Evolutionary conservation across 2,888 invertebrate genomes (phyloP), one percentile per base, ranked within the genome.

Genomic region (Meghimatium bilineatum): DNA sequence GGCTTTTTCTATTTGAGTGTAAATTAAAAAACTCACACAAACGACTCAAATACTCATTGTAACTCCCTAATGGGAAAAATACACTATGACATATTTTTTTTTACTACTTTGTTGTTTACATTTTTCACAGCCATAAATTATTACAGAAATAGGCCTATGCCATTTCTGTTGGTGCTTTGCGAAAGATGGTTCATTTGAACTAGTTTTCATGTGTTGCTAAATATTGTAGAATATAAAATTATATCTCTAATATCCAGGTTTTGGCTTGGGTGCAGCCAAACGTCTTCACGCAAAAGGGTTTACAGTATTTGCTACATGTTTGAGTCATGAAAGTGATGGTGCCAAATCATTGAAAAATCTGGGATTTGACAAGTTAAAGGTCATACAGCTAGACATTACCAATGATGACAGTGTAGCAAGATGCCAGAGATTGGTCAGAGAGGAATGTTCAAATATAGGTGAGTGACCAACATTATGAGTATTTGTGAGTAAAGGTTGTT

Each of bases 251-350:
- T 23, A n/a, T 60, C 34, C 49, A 86, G 86, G 86, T 14, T 83
- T 86, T 77, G 86, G 86, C 12, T 66, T 82, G 36, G 79, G 72
- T 0, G 72, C 85, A 20, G 86, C 86, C 60, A 83, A 83, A 44
- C 76, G 74, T 20, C 78, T 86, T 29, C 32, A 74, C 36, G 78
- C 56, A 23, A 63, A 32, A 44, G 85, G 81, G 6, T 85, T 80
- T 32, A 77, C 75, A n/a, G 85, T 86, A 26, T 85, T 86, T 80
- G 86, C 86, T 49, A 81, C 83, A 1, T 85, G 85, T 29, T 79
- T 85, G 34, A 67, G 72, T 32, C 44, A 69, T 26, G 85, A 85
- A 3, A 69, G 85, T 49, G 80, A 74, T 38, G 86, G 86, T 29
- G 86, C 79, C 12, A 63, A 56, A 10, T 63, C 34, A 1, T 66